A percentile compares a stretch with the other conserved stretches of the same genome.
phyloP scores from a whole-genome alignment of 2,797 vertebrate species.

The Labeo calbasu region DNA sequence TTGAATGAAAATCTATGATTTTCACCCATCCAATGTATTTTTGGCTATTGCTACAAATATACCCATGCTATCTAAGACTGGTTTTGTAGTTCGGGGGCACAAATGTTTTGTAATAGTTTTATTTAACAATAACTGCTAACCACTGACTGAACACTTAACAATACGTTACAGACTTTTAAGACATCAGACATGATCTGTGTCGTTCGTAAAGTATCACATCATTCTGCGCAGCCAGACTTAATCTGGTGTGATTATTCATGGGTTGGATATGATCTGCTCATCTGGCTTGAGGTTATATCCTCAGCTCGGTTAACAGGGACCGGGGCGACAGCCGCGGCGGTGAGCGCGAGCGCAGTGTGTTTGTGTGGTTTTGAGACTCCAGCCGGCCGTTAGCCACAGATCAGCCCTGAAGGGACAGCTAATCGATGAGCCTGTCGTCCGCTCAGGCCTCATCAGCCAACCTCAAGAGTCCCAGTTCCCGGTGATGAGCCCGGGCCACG shows the following conservation, averaged over 20 bases:
- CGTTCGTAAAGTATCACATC: not conserved
- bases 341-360: constrained; percentile 27
- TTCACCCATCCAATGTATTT: too few relatives aligned
- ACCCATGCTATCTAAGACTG: too few relatives aligned
- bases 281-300: constrained; percentile 66
- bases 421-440: constrained; percentile 81
- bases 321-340: not conserved
- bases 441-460: constrained; percentile 73
- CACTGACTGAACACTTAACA: constrained; percentile 13
- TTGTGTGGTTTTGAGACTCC: constrained; percentile 68
- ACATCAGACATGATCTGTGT: constrained; percentile 22
- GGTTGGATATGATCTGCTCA: constrained; percentile 64
- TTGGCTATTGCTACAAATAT: too few relatives aligned
- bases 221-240: constrained; percentile 45
- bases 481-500: constrained; percentile 72
- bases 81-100: too few relatives aligned
- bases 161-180: constrained; percentile 31
- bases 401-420: constrained; percentile 79
- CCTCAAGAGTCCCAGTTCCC: constrained; percentile 71
- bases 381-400: constrained; percentile 77
- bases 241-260: constrained; percentile 51
- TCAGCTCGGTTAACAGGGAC: constrained; percentile 44
- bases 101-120: not conserved
- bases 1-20: too few relatives aligned
- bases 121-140: not conserved